A percentile compares a stretch with the other conserved stretches of the same genome.
Evolutionary conservation across 2,888 invertebrate species (phyloP).

Genomic region (Lycophotia porphyrea): DNA sequence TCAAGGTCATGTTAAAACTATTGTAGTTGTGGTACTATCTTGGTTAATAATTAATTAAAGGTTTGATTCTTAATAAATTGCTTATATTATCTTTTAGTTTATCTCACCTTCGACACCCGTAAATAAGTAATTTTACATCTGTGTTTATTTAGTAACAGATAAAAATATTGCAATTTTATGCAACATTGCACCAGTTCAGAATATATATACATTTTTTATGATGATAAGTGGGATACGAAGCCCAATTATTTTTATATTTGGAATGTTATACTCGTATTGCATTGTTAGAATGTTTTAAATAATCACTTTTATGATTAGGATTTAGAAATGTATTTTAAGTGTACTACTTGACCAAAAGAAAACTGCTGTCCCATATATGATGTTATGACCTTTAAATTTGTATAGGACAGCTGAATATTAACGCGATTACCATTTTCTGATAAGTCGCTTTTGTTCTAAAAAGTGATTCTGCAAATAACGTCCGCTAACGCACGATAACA

Average conservation of each 20-base stretch:
- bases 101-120: no score
- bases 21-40: background rate
- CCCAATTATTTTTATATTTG: background rate
- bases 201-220: background rate
- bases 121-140: background rate
- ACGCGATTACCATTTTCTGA: background rate
- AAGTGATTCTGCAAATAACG: background rate
- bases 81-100: background rate
- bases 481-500: constrained; percentile 14
- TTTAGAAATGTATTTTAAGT: background rate
- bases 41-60: background rate
- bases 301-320: background rate
- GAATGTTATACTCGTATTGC: background rate
- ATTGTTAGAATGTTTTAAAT: background rate
- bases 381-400: background rate
- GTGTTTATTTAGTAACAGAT: background rate
- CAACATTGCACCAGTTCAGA: background rate
- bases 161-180: background rate
- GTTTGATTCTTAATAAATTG: background rate
- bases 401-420: background rate
- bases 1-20: constrained; percentile 5
- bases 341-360: background rate
- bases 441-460: background rate
- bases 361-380: background rate
- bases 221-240: background rate